Evolutionary conservation across 1,140 invertebrate species (phyloP), one percentile per base, ranked within the genome.

Genomic region (Penaeus vannamei): DNA sequence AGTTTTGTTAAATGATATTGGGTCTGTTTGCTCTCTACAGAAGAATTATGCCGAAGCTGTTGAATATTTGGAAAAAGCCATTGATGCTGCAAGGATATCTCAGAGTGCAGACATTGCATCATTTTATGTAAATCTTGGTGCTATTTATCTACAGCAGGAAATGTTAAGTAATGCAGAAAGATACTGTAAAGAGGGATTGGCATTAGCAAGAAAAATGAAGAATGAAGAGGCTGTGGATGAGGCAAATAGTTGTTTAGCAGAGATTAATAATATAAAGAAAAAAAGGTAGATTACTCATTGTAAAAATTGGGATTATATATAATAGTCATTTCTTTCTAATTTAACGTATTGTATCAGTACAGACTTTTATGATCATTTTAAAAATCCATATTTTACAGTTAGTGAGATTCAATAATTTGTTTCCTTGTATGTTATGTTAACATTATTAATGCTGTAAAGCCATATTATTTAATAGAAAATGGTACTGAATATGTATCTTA

Each of bases 1-100:
- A 29, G 93, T 97, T 36, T 94, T 98, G 64, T 93, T 98, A 14
- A 98, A 98, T 94, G 97, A 98, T 93, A 94, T 98, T 86, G 97
- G 96, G 62, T 96, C 96, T 76, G 94, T 96, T 20, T 95, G 94
- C 90, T 95, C 95, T 93, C 91, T 95, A 92, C 94, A 93, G 93
- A 93, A 95, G 89, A 94, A 97, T 89, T 93, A 95, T 90, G 94
- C 95, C 72, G 94, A 95, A 90, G 96, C 97, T 59, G 94, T 96
- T 91, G 92, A 94, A 53, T 96, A 95, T 92, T 94, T 98, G 69
- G 94, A 94, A 90, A 93, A 95, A 93, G 97, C 97, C 8, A 94
- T 96, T 82, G 93, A 95, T 91, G 93, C 96, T 89, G 96, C 96
- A 94, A 92, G 93, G 93, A 91, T 92, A 23, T 93, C 94, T 26